Evolutionary conservation across 2,888 invertebrate species (phyloP).

Genomic region (Xiphydria camelus): DNA sequence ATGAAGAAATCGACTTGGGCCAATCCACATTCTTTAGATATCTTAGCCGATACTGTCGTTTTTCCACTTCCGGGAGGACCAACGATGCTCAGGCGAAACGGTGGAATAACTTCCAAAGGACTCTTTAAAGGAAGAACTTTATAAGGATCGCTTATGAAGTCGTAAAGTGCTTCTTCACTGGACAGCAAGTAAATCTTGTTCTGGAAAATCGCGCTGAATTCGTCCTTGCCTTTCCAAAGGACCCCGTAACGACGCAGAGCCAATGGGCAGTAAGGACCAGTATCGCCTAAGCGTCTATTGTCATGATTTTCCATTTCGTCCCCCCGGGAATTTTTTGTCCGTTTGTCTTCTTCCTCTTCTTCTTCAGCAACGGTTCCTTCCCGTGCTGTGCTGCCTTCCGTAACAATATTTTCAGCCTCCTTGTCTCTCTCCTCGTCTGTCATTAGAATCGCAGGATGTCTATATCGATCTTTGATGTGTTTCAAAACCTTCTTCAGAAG

Average conservation of each 20-base stretch:
- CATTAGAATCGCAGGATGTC: conserved; percentile 57
- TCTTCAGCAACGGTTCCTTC: no score
- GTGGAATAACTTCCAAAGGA: conserved; percentile 58
- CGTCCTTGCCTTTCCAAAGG: conserved; percentile 66
- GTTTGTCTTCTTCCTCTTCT: conserved; percentile 36
- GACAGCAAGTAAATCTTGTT: conserved; percentile 63
- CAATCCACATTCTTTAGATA: conserved; percentile 64
- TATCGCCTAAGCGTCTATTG: conserved; percentile 62
- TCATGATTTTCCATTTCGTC: conserved; percentile 39
- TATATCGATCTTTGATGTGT: conserved; percentile 46
- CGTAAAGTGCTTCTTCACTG: conserved; percentile 58
- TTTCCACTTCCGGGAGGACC: conserved; percentile 64
- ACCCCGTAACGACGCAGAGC: conserved; percentile 61
- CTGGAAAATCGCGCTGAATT: conserved; percentile 60
- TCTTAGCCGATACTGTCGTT: conserved; percentile 58
- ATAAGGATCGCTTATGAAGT: conserved; percentile 61
- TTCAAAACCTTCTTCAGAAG: conserved; percentile 43
- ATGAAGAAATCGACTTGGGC: conserved; percentile 60
- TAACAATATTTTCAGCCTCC: conserved; percentile 39
- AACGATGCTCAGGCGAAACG: conserved; percentile 63
- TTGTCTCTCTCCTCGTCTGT: conserved; percentile 57
- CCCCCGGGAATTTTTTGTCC: conserved; percentile 43
- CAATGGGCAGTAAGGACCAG: conserved; percentile 66
- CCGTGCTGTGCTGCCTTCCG: conserved; percentile 47
- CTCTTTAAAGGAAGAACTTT: conserved; percentile 59